Percentiles rank a stretch among this genome's conserved stretches.
Evolutionary conservation across 2,797 vertebrate species (phyloP).

Genomic region (Nothura maculosa): DNA sequence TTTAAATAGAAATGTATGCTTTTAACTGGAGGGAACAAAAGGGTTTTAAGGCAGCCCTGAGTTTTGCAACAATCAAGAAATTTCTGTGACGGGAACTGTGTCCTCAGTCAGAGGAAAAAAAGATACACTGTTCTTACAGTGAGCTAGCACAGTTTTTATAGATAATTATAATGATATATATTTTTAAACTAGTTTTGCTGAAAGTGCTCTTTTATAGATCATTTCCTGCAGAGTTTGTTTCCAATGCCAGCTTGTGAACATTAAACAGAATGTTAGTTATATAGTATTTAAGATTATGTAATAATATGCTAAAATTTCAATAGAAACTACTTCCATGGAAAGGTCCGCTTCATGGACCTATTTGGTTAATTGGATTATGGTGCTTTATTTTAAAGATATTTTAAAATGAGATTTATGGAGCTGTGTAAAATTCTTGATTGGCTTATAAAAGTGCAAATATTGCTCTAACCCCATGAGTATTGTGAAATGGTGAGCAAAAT

Average conservation of each 20-base stretch:
- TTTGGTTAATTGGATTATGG: background rate
- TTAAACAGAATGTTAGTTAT: background rate
- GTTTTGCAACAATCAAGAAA: background rate
- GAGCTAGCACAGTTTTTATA: background rate
- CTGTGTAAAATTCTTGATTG: background rate
- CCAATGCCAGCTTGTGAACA: background rate
- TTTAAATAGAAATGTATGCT: background rate
- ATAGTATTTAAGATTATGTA: background rate
- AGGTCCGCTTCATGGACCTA: background rate
- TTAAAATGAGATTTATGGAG: background rate
- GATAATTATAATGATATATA: background rate
- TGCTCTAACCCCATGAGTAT: slow-evolving; percentile 44
- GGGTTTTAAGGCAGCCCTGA: background rate
- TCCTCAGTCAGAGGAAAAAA: background rate
- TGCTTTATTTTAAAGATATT: slow-evolving; percentile 22
- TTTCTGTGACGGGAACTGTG: background rate
- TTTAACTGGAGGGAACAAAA: background rate
- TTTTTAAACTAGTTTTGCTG: background rate
- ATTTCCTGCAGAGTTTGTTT: background rate
- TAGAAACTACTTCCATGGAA: background rate
- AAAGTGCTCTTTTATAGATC: background rate
- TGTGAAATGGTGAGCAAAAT: slow-evolving; percentile 67
- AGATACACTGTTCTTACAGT: background rate
- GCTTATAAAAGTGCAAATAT: slow-evolving; percentile 57
- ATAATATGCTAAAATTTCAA: background rate